phyloP scores from a whole-genome alignment of 2,113 vertebrate species.

The Apistogramma diplotaenia region DNA sequence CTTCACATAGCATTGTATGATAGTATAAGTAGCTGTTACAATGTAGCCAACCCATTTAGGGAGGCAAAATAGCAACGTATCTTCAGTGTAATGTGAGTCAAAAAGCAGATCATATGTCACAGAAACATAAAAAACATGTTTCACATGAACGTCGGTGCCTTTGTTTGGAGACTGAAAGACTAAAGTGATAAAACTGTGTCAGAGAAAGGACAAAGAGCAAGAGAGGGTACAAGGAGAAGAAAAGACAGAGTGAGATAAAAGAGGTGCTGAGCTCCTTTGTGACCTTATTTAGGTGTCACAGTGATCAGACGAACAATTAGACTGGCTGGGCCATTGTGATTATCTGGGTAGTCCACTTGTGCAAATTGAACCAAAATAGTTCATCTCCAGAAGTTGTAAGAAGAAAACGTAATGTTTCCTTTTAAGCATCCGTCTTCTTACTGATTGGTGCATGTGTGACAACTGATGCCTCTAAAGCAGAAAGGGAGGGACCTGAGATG shows the following conservation, averaged over 20 bases:
- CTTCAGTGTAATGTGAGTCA: not conserved
- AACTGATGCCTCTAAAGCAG: too few relatives aligned
- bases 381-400: not conserved
- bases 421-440: too few relatives aligned
- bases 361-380: not conserved
- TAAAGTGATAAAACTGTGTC: constrained; percentile 38
- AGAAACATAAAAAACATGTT: not conserved
- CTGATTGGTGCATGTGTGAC: too few relatives aligned
- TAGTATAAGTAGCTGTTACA: not conserved
- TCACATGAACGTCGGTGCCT: constrained; percentile 56
- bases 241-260: constrained; percentile 67
- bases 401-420: not conserved
- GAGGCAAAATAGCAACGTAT: not conserved
- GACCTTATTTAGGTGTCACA: constrained; percentile 62
- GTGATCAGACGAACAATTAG: constrained; percentile 73
- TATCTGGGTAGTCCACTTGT: constrained; percentile 32
- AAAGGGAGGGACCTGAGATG: too few relatives aligned
- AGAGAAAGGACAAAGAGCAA: constrained; percentile 55
- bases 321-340: constrained; percentile 62
- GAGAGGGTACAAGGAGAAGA: constrained; percentile 32
- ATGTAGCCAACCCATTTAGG: not conserved
- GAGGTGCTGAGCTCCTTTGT: constrained; percentile 60
- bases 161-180: constrained; percentile 48
- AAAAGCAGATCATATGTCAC: not conserved
- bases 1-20: not conserved